Evolutionary conservation across 2,797 vertebrate genomes (phyloP).

Genomic region (Sardinella longiceps): DNA sequence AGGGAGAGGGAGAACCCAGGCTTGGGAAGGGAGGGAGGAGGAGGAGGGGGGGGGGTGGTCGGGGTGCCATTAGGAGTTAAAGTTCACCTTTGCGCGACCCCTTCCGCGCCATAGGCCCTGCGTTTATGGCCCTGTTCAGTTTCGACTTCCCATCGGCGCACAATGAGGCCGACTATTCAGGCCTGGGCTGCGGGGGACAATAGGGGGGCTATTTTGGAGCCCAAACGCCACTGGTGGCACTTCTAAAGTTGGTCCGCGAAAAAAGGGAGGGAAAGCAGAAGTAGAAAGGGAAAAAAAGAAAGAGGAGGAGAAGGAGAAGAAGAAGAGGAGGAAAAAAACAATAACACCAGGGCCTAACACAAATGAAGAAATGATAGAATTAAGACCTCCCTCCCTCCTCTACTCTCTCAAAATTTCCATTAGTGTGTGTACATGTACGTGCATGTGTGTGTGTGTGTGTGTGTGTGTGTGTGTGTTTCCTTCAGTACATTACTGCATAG

Average conservation of each 20-base stretch:
- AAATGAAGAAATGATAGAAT: slow-evolving; percentile 1
- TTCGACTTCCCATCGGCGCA: slow-evolving; percentile 75
- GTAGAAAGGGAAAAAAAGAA: slow-evolving; percentile 44
- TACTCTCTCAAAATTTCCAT: slow-evolving; percentile 6
- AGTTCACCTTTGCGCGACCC: slow-evolving; percentile 78
- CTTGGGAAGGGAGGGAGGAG: slow-evolving; percentile 33
- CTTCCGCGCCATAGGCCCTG: slow-evolving; percentile 66
- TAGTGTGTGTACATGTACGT: neutral
- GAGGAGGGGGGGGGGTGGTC: slow-evolving; percentile 32
- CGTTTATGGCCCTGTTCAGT: slow-evolving; percentile 75
- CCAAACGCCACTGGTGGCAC: slow-evolving; percentile 67
- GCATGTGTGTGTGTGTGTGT: neutral
- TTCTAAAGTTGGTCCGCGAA: slow-evolving; percentile 58
- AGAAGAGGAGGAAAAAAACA: neutral
- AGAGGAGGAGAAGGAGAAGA: slow-evolving; percentile 29
- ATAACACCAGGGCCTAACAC: neutral
- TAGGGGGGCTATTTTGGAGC: slow-evolving; percentile 72
- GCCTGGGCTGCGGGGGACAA: slow-evolving; percentile 57
- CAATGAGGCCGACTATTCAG: slow-evolving; percentile 77
- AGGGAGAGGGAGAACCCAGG: slow-evolving; percentile 48
- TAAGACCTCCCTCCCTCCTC: neutral
- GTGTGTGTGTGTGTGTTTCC: slow-evolving; percentile 36
- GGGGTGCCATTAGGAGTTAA: slow-evolving; percentile 60
- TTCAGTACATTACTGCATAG: slow-evolving; percentile 28
- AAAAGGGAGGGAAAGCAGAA: slow-evolving; percentile 42